phyloP scores from a whole-genome alignment of 2,113 vertebrate genomes.

The Melozone crissalis region DNA sequence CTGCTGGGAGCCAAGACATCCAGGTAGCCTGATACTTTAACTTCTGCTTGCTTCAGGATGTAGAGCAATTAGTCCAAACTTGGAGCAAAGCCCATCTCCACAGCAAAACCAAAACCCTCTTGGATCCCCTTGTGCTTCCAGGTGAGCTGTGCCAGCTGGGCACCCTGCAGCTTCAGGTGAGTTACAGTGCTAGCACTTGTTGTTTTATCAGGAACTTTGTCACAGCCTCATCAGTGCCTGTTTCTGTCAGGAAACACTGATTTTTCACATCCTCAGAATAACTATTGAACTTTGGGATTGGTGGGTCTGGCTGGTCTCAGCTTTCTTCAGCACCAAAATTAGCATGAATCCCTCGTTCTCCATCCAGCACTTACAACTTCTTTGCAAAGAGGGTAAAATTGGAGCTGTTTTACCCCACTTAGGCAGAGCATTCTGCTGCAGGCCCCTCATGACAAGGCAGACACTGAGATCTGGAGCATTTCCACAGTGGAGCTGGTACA shows the following conservation, averaged over 20 bases:
- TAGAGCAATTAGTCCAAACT: background rate
- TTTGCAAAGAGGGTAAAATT: background rate
- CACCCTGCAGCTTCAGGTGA: background rate
- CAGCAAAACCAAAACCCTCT: background rate
- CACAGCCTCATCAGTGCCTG: background rate
- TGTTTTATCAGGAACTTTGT: background rate
- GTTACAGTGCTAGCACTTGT: background rate
- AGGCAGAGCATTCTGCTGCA: background rate
- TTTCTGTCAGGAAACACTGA: background rate
- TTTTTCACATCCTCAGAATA: background rate
- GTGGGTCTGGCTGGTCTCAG: background rate
- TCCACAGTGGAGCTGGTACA: background rate
- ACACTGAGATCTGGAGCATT: background rate
- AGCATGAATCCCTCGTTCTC: background rate
- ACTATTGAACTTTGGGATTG: background rate
- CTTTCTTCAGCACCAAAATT: background rate
- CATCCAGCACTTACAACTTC: background rate
- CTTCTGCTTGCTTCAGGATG: background rate
- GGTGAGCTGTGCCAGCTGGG: background rate
- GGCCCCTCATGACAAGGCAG: background rate
- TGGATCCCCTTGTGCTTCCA: background rate
- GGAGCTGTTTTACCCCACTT: background rate
- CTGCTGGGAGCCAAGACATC: background rate
- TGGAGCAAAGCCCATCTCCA: background rate
- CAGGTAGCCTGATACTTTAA: background rate